These are phyloP conservation scores for Delphinus delphis DNA, from an alignment of 2,113 vertebrate species.

Conservation along the genomic window DNA sequence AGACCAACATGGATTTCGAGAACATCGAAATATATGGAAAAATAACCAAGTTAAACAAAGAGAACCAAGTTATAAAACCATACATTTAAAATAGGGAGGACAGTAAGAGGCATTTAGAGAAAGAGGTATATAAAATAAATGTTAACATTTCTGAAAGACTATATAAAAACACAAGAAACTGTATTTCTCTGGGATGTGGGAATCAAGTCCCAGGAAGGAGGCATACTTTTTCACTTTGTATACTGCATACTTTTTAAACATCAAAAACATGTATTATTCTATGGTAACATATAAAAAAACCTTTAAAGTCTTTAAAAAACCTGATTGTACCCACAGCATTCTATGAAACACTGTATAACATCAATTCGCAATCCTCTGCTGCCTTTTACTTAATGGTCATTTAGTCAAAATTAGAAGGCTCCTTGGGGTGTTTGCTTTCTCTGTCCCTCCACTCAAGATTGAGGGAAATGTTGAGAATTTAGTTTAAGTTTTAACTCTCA, in stretches of 20 bases:
- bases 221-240: background rate
- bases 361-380: background rate
- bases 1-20: background rate
- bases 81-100: background rate
- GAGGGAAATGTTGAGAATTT: background rate
- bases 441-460: background rate
- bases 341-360: background rate
- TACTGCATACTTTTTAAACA: constrained; percentile 8
- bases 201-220: background rate
- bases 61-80: background rate
- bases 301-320: constrained; percentile 44
- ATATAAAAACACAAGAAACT: background rate
- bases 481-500: background rate
- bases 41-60: constrained; percentile 9
- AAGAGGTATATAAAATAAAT: background rate
- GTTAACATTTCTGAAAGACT: background rate
- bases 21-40: background rate
- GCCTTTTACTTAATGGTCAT: background rate
- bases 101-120: background rate
- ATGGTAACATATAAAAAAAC: background rate
- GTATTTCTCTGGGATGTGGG: background rate
- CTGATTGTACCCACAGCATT: background rate
- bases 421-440: background rate
- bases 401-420: constrained; percentile 5
- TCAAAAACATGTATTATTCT: background rate